phyloP scores from a whole-genome alignment of 1,140 invertebrate species.

The Drosophila kepulauana region DNA sequence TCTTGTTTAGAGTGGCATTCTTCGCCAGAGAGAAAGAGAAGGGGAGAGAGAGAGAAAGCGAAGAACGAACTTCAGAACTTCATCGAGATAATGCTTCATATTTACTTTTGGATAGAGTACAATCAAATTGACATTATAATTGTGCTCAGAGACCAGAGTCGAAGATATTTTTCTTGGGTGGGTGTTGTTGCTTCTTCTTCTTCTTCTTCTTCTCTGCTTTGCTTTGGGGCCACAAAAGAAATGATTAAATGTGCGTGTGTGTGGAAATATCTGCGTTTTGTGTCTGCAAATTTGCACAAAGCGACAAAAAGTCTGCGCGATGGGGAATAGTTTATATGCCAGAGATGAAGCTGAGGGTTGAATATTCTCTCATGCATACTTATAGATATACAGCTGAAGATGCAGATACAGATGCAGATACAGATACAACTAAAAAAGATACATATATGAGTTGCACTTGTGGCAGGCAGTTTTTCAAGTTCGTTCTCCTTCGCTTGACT shows the following conservation, averaged over 20 bases:
- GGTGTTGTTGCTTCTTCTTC: too few relatives aligned
- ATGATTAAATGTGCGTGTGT: slow-evolving; percentile 28
- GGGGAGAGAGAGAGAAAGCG: background rate
- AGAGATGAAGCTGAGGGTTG: background rate
- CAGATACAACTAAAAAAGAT: background rate
- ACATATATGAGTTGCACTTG: slow-evolving; percentile 20
- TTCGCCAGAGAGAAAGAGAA: too few relatives aligned
- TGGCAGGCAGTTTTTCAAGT: slow-evolving; percentile 41
- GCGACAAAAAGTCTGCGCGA: background rate
- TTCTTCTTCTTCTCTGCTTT: background rate
- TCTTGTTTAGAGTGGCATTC: too few relatives aligned
- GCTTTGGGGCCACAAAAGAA: slow-evolving; percentile 24
- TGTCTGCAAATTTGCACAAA: slow-evolving; percentile 26
- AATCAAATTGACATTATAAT: slow-evolving; percentile 12
- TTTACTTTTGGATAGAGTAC: slow-evolving; percentile 3
- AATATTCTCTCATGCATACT: too few relatives aligned
- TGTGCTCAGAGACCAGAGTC: background rate
- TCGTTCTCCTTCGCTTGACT: slow-evolving; percentile 45
- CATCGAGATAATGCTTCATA: slow-evolving; percentile 4
- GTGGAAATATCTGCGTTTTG: slow-evolving; percentile 18
- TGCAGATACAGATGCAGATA: slow-evolving; percentile 10
- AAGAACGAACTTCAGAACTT: background rate
- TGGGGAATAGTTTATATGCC: background rate
- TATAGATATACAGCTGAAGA: background rate
- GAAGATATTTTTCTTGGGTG: too few relatives aligned